phyloP scores from a whole-genome alignment of 30 jellyfish, hydroid and myxozoan genomes.

The Cassiopea andromeda region DNA sequence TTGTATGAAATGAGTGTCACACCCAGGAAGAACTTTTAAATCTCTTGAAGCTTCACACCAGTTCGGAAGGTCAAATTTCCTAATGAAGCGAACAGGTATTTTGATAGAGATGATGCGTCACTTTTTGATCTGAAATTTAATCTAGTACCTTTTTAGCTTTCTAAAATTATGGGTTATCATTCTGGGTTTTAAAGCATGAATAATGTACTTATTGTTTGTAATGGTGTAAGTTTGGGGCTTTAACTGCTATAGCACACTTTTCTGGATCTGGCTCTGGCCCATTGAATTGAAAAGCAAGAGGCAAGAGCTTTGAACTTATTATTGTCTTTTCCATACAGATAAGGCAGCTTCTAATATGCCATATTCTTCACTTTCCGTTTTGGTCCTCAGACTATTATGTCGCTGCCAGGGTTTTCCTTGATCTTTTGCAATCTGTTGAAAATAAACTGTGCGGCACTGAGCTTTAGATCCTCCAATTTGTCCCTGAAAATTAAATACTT shows the following conservation, averaged over 20 bases:
- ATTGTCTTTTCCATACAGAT: slow-evolving; percentile 21
- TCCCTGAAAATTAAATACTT: background rate
- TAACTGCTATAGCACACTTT: background rate
- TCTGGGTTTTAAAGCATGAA: no score
- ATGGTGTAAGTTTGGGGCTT: no score
- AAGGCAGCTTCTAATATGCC: slow-evolving; percentile 34
- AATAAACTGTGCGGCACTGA: background rate
- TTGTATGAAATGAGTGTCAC: slow-evolving; percentile 20
- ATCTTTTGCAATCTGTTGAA: background rate
- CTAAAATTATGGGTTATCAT: no score
- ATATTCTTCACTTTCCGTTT: background rate
- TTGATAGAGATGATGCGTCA: background rate
- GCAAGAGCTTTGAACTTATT: slow-evolving; percentile 13
- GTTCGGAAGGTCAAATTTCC: background rate
- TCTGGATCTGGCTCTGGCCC: slow-evolving; percentile 12
- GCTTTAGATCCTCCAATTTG: background rate
- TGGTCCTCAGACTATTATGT: background rate
- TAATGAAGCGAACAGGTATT: background rate
- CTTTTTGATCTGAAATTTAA: no score
- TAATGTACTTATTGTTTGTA: no score
- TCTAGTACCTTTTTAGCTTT: background rate
- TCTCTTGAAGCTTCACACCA: background rate
- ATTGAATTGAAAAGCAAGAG: slow-evolving; percentile 8
- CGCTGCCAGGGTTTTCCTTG: background rate
- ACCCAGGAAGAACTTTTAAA: slow-evolving; percentile 16